Percentiles rank a stretch among this genome's conserved stretches.
These are phyloP conservation scores for Acronicta psi DNA, from an alignment of 2,888 invertebrate genomes.

Conservation along the genomic window DNA sequence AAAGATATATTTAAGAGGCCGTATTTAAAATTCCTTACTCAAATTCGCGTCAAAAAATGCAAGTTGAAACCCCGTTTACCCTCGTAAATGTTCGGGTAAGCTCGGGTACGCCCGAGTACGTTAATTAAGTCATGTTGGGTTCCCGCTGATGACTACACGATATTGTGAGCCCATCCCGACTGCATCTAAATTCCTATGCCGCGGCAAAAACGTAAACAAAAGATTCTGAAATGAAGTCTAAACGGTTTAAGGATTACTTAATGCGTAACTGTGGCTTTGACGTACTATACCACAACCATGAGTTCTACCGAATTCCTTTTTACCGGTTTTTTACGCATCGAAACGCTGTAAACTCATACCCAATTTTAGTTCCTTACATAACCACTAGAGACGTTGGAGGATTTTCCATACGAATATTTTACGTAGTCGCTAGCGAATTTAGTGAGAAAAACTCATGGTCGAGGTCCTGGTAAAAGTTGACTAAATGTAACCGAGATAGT, in stretches of 20 bases:
- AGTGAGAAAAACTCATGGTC: too few relatives aligned
- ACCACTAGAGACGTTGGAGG: too few relatives aligned
- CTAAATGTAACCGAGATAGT: too few relatives aligned
- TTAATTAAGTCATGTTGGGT: slow-evolving; percentile 45
- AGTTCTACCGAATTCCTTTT: too few relatives aligned
- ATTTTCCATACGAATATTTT: too few relatives aligned
- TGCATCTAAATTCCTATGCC: slow-evolving; percentile 1
- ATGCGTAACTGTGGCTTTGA: too few relatives aligned
- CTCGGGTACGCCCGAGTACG: slow-evolving; percentile 20
- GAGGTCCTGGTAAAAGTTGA: too few relatives aligned
- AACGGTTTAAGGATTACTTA: background rate
- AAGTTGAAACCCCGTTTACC: slow-evolving; percentile 4
- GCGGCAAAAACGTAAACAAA: background rate
- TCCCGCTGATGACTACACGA: slow-evolving; percentile 34
- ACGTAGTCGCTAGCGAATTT: too few relatives aligned
- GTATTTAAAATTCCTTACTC: background rate
- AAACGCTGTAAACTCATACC: too few relatives aligned
- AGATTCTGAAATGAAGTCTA: background rate
- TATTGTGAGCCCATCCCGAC: slow-evolving; percentile 6
- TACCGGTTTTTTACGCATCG: too few relatives aligned
- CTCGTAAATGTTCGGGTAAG: slow-evolving; percentile 24
- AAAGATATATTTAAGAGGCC: background rate
- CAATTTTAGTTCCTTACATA: too few relatives aligned
- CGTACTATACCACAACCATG: too few relatives aligned
- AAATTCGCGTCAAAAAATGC: slow-evolving; percentile 9